Evolutionary conservation across 2,797 vertebrate genomes (phyloP), one percentile per base, ranked within the genome.

Genomic region (Tragopan temminckii): DNA sequence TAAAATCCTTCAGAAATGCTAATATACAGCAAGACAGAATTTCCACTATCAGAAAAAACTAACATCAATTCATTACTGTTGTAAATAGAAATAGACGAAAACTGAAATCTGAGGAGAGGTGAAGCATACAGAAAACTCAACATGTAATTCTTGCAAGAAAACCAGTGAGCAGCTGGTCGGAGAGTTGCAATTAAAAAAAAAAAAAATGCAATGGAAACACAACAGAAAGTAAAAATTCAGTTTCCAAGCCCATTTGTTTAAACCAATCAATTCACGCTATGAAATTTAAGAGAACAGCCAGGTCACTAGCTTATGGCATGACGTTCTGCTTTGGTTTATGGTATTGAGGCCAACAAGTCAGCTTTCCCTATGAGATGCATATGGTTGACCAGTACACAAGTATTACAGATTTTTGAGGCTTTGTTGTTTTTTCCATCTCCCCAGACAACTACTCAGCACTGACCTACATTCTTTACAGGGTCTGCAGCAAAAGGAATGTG

Each of bases 31-130:
- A 62, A 57, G 27, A 36, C 9, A 64, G 6, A 57, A 52, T 52
- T 79, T 50, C 46, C 68, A 61, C 21, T 40, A 82, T 25, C 11
- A 77, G 16, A 16, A 53, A 66, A 48, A 31, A 46, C 13, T 42
- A 55, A 52, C n/a, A 25, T 25, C 8, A 67, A 45, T 63, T 63
- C 14, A 4, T 27, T 52, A 40, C 19, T 40, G 61, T 25, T 13
- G 27, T 9, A 7, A 50, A 25, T 12, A 74, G 62, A 68, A 83
- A 58, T 4, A 20, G 18, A 81, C n/a, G 18, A 1, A 72, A 50
- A 43, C 0, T 38, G 48, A 58, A 20, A 58, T 10, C 35, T 1
- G 1, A 70, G n/a, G 2, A 4, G 53, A 72, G 5, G 15, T 36
- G 27, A 85, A 42, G 5, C 40, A n/a, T 7, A 29, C 12, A 55